Percentiles rank a stretch among this genome's conserved stretches.
Evolutionary conservation across 37 sponge, comb jelly and placozoan species (phyloP).

Genomic region (Ephydatia muelleri): DNA sequence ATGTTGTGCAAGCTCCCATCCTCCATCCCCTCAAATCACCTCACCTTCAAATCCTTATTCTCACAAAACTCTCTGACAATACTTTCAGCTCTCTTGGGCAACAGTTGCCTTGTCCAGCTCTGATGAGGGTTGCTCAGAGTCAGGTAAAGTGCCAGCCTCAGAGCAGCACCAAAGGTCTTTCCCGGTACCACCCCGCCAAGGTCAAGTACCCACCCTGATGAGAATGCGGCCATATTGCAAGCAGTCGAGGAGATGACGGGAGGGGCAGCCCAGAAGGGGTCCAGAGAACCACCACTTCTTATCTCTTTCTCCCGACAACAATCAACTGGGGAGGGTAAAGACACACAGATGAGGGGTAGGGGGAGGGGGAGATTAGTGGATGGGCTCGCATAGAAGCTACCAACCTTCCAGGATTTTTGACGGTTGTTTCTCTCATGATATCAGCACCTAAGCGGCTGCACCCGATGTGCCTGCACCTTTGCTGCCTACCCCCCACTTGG

Average conservation of each 20-base stretch:
- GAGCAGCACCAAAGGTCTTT: too few relatives aligned
- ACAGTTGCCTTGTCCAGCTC: conserved; percentile 41
- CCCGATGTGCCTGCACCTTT: neutral
- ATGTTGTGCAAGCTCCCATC: too few relatives aligned
- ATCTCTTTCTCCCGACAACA: neutral
- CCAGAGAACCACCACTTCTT: too few relatives aligned
- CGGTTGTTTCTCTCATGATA: neutral
- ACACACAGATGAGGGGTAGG: too few relatives aligned
- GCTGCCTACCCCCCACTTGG: neutral
- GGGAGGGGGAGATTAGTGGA: too few relatives aligned
- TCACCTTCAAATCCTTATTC: conserved; percentile 63
- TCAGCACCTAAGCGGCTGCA: neutral
- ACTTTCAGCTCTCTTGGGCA: conserved; percentile 32
- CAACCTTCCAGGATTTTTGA: neutral
- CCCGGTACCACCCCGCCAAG: too few relatives aligned
- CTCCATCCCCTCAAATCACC: neutral
- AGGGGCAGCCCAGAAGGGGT: too few relatives aligned
- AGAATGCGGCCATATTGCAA: too few relatives aligned
- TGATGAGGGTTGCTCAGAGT: neutral
- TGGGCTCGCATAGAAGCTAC: neutral
- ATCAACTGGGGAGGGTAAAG: neutral
- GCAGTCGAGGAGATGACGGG: too few relatives aligned
- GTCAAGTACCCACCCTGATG: too few relatives aligned
- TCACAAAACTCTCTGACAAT: conserved; percentile 51
- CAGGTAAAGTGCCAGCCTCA: neutral